Evolutionary conservation across 2,113 vertebrate genomes (phyloP).

Genomic region (Erythrocercus mccallii): DNA sequence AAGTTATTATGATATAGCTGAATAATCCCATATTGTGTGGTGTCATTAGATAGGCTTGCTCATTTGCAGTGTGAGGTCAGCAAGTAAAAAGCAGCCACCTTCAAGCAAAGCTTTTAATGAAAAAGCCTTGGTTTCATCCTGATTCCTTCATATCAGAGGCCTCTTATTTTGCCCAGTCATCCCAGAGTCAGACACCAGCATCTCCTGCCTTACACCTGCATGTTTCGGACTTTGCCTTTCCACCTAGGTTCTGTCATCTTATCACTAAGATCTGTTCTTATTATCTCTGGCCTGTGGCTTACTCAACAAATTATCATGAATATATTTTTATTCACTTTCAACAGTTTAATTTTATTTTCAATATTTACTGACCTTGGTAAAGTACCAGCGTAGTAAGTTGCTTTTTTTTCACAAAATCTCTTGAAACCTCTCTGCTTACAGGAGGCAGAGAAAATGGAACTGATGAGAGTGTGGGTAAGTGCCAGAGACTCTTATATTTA

Average conservation of each 20-base stretch:
- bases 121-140: not conserved
- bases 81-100: not conserved
- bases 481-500: not conserved
- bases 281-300: not conserved
- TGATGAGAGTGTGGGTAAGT: not conserved
- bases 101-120: not conserved
- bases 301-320: not conserved
- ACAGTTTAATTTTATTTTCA: not conserved
- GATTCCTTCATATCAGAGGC: not conserved
- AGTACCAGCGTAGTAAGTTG: not conserved
- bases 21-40: not conserved
- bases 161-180: not conserved
- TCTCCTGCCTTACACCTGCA: not conserved
- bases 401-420: not conserved
- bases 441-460: not conserved
- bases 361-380: not conserved
- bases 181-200: accelerated
- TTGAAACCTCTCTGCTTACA: not conserved
- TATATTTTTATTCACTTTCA: not conserved
- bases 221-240: not conserved
- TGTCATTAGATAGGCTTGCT: not conserved
- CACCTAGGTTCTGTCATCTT: not conserved
- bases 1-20: not conserved
- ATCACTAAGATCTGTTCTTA: not conserved
- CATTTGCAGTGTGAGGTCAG: not conserved